Conservation (phyloP, 1,140 invertebrate genomes). For the Nylanderia fulva region DNA sequence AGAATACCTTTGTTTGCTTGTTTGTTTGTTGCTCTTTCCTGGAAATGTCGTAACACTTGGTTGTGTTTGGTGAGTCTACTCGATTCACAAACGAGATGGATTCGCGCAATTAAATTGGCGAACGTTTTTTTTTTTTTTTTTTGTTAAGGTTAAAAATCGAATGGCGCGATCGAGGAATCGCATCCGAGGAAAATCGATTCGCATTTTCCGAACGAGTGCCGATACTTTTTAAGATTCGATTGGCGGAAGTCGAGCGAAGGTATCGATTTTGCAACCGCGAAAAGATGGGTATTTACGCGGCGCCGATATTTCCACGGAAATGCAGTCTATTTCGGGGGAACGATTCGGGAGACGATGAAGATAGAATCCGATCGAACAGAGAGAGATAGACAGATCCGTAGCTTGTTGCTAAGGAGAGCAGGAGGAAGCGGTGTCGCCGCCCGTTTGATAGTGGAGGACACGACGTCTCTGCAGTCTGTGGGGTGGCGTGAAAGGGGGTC, state of each 20-base stretch:
- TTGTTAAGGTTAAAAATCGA: slow-evolving; percentile 3
- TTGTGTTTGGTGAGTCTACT: background rate
- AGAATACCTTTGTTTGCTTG: too few relatives aligned
- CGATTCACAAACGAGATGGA: background rate
- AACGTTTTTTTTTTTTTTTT: too few relatives aligned
- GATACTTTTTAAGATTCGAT: slow-evolving; percentile 50
- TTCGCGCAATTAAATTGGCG: slow-evolving; percentile 36
- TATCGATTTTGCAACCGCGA: slow-evolving; percentile 49
- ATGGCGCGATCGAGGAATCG: slow-evolving; percentile 16
- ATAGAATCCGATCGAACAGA: slow-evolving; percentile 39
- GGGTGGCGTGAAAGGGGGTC: slow-evolving; percentile 50
- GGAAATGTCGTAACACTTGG: background rate
- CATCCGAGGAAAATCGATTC: slow-evolving; percentile 12
- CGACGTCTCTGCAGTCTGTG: slow-evolving; percentile 38
- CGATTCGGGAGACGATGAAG: slow-evolving; percentile 32
- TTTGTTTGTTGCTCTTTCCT: background rate
- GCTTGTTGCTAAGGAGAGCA: slow-evolving; percentile 60
- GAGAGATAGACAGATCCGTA: slow-evolving; percentile 26
- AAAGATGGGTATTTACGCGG: slow-evolving; percentile 57
- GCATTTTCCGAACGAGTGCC: slow-evolving; percentile 36
- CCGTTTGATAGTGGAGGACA: slow-evolving; percentile 45
- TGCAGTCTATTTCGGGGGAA: slow-evolving; percentile 38
- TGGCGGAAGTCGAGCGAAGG: slow-evolving; percentile 3
- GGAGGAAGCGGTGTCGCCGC: slow-evolving; percentile 57
- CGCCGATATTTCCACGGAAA: slow-evolving; percentile 44